These are phyloP conservation scores for Eremophila alpestris DNA, from an alignment of 2,797 vertebrate species.

Conservation along the genomic window DNA sequence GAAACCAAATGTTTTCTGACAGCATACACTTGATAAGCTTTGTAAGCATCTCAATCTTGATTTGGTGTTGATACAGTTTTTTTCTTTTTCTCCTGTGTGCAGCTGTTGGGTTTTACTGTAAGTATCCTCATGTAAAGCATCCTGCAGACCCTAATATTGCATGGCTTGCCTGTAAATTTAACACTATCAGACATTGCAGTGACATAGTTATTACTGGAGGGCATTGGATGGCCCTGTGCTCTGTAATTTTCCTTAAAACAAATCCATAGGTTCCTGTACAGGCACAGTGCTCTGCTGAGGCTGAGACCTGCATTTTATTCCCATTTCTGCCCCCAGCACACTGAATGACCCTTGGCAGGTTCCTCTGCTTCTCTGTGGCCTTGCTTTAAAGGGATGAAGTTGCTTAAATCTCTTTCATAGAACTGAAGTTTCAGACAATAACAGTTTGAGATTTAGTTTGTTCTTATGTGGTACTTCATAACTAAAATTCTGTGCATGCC, in stretches of 20 bases:
- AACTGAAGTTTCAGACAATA: neutral
- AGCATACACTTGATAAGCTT: slow-evolving; percentile 32
- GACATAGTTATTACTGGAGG: neutral
- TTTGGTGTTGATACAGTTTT: slow-evolving; percentile 32
- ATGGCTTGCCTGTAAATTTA: slow-evolving; percentile 47
- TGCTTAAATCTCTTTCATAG: neutral
- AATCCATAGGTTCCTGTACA: accelerated
- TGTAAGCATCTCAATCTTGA: neutral
- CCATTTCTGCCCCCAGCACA: neutral
- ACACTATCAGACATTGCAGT: neutral
- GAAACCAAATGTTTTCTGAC: neutral
- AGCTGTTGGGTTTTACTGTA: slow-evolving; percentile 87
- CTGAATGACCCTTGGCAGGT: neutral
- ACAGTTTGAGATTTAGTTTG: neutral
- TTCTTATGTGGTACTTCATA: neutral
- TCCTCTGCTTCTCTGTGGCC: neutral
- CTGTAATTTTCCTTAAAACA: neutral
- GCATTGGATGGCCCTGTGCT: neutral
- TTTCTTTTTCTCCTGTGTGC: slow-evolving; percentile 58
- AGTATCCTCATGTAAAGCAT: slow-evolving; percentile 70
- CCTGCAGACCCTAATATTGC: slow-evolving; percentile 18
- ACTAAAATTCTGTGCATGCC: neutral
- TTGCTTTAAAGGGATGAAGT: neutral
- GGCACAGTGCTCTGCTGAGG: neutral
- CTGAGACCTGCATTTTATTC: neutral